These are phyloP conservation scores for Subacronicta megacephala DNA, from an alignment of 2,888 invertebrate species.

Conservation along the genomic window DNA sequence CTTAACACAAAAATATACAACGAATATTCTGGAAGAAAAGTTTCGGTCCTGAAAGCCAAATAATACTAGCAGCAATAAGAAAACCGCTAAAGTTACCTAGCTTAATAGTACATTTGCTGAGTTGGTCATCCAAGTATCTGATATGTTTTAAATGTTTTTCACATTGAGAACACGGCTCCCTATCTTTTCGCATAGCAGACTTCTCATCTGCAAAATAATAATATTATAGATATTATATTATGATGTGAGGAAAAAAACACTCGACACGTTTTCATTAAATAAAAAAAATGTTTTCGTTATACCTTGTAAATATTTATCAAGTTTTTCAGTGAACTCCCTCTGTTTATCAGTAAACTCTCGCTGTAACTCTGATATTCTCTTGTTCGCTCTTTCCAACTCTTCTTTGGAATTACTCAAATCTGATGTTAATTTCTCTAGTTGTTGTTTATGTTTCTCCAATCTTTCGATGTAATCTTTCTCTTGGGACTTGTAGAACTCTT, in stretches of 20 bases:
- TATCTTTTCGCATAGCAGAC: constrained; percentile 80
- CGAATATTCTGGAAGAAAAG: no score
- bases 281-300: constrained; percentile 6
- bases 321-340: constrained; percentile 82
- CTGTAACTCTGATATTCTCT: constrained; percentile 88
- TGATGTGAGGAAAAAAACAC: not conserved
- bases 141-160: constrained; percentile 80
- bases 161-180: constrained; percentile 78
- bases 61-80: no score
- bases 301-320: constrained; percentile 82
- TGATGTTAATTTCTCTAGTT: constrained; percentile 82
- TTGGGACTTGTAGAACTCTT: constrained; percentile 75
- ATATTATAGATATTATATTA: constrained; percentile 3
- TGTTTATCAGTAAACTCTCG: constrained; percentile 88
- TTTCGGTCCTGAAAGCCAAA: not conserved
- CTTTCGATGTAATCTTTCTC: constrained; percentile 83
- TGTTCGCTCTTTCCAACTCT: constrained; percentile 88
- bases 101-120: constrained; percentile 77
- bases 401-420: constrained; percentile 85
- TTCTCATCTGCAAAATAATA: constrained; percentile 76
- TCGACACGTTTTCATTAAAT: not conserved
- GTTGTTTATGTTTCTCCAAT: constrained; percentile 87
- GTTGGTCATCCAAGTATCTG: constrained; percentile 77
- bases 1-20: no score
- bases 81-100: constrained; percentile 70